Conservation (phyloP, 2,888 invertebrate species). For the Sclerodermus sp. region DNA sequence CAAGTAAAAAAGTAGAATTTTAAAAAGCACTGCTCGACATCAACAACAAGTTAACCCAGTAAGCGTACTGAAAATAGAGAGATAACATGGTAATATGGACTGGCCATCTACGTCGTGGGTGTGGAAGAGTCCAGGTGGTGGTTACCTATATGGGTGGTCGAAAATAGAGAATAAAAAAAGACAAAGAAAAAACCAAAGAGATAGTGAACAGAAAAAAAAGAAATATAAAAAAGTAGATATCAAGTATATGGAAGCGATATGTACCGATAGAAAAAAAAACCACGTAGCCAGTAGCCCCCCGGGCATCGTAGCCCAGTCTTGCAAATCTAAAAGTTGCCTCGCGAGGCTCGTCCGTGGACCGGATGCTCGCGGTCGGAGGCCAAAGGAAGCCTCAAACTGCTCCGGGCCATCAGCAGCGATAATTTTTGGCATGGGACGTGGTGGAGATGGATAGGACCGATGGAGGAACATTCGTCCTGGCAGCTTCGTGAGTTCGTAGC, state of each 20-base stretch:
- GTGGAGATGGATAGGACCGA: slow-evolving; percentile 10
- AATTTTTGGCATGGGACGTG: slow-evolving; percentile 17
- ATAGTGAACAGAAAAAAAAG: slow-evolving; percentile 7
- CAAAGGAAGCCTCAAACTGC: slow-evolving; percentile 32
- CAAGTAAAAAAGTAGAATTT: too few species aligned
- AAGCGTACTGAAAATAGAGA: too few species aligned
- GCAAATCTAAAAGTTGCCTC: slow-evolving; percentile 45
- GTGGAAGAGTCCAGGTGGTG: too few species aligned
- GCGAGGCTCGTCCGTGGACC: slow-evolving; percentile 43
- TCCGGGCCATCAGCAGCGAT: slow-evolving; percentile 40
- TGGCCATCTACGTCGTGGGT: too few species aligned
- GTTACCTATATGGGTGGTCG: too few species aligned
- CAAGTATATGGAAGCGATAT: slow-evolving; percentile 42
- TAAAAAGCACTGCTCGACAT: too few species aligned
- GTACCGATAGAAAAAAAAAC: slow-evolving; percentile 54
- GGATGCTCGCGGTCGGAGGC: slow-evolving; percentile 38
- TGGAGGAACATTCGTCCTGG: not conserved
- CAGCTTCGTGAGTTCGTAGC: slow-evolving; percentile 6
- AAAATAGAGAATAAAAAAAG: not conserved
- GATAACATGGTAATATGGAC: too few species aligned
- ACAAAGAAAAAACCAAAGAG: slow-evolving; percentile 5
- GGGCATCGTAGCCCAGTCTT: slow-evolving; percentile 46
- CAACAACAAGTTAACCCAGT: too few species aligned
- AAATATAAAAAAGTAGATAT: slow-evolving; percentile 25
- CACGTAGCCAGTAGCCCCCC: slow-evolving; percentile 44